Evolutionary conservation across 2,797 vertebrate genomes (phyloP).

Genomic region (Sebastes goodei): DNA sequence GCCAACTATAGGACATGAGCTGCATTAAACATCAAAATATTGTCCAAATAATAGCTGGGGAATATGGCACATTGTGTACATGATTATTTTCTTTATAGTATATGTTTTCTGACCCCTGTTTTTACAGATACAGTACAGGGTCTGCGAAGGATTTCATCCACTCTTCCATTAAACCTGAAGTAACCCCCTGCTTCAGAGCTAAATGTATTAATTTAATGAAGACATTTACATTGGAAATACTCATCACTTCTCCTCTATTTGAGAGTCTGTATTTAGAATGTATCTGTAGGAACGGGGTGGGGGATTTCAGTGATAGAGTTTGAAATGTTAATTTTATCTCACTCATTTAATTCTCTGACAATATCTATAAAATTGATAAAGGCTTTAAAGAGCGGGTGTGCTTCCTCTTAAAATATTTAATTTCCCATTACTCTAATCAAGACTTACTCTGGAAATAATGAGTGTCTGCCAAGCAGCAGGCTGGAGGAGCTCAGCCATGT

Average conservation of each 20-base stretch:
- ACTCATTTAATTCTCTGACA: slow-evolving; percentile 62
- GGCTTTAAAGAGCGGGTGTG: slow-evolving; percentile 61
- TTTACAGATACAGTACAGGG: neutral
- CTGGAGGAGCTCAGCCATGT: slow-evolving; percentile 53
- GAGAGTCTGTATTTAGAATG: slow-evolving; percentile 46
- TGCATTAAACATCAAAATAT: neutral
- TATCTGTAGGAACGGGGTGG: slow-evolving; percentile 8
- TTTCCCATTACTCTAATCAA: slow-evolving; percentile 71
- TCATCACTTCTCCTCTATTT: slow-evolving; percentile 27
- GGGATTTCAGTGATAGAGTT: slow-evolving; percentile 17
- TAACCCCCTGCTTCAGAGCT: slow-evolving; percentile 6
- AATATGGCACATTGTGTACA: neutral
- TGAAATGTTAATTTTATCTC: slow-evolving; percentile 64
- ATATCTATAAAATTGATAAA: slow-evolving; percentile 67
- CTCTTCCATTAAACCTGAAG: slow-evolving; percentile 3
- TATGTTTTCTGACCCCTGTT: neutral
- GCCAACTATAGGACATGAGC: accelerated
- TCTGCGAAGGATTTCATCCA: neutral
- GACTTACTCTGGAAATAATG: slow-evolving; percentile 58
- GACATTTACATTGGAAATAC: slow-evolving; percentile 32
- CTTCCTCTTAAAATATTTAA: slow-evolving; percentile 72
- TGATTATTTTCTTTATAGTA: neutral
- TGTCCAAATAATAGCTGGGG: neutral
- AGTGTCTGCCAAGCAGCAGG: slow-evolving; percentile 54
- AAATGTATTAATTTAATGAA: slow-evolving; percentile 33